Base-by-base conservation (phyloP, 92 coral and sea anemone species). In the Epizoanthus stellaris region DNA sequence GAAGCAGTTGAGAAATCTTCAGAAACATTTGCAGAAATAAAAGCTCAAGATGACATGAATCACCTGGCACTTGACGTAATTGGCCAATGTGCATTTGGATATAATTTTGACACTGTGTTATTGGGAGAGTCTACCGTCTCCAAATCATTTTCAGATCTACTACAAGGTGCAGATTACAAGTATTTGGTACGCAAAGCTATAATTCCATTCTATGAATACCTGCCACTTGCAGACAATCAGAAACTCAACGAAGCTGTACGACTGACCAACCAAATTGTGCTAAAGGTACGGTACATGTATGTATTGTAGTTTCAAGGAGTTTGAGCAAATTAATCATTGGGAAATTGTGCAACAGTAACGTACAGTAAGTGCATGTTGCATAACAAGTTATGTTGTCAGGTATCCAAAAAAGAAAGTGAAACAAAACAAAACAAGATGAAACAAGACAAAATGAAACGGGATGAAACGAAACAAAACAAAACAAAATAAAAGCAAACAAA, bases 41-140 rank as follows among this genome's bases (percentile, higher is more conserved):
- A 80, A 12, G 92, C 87, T 38, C 68, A 56, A 4, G 80, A 16
- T 9, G 98, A 92, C 63, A 57, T 94, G 49, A 85, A 70, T 4
- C 95, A 88, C 61, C 87, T 94, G 4, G 79, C 98, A 3, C 89
- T 92, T 4, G 98, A 94, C 59, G 80, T 92, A 43, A 92, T 92
- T 13, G 98, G 98, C 1, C 72, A 90, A 62, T 84, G 89, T 67
- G 89, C 94, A 38, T 94, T 92, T 76, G 91, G 95, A 16, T 94
- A 77, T 71, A 80, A 83, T 14, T 94, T 94, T 70, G 87, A 92
- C 72, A 81, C 95, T 12, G 80, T 93, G 3, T 83, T 90, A 16
- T 84, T 82, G 11, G 90, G 88, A 8, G 92, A 90, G 61, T 87
- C 82, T 21, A 88, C 68, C 47, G 79, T 92, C 17, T 87, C 95